Evolutionary conservation across 2,888 invertebrate genomes (phyloP).

Genomic region (Perithous albicinctus): DNA sequence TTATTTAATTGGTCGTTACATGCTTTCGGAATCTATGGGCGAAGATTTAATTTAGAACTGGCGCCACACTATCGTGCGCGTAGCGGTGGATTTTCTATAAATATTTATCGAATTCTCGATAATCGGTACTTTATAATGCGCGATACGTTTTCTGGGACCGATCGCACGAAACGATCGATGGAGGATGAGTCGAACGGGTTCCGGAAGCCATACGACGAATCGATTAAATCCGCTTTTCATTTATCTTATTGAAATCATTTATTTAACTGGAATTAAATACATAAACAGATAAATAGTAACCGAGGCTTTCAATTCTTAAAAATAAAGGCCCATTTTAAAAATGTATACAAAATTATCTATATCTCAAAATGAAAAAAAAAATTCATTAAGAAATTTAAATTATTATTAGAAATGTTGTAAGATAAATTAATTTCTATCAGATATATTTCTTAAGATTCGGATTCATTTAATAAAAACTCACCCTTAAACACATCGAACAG

Average conservation of each 20-base stretch:
- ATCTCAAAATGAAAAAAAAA: too few species aligned
- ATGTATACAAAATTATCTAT: too few species aligned
- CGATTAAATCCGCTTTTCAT: background rate
- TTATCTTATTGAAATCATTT: background rate
- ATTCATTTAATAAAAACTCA: too few species aligned
- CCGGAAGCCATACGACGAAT: background rate
- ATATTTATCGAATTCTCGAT: constrained; percentile 38
- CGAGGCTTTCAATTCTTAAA: background rate
- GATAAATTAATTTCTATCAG: too few species aligned
- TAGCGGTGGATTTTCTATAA: constrained; percentile 2
- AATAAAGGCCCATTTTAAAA: too few species aligned
- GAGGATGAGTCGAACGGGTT: background rate
- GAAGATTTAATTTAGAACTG: constrained; percentile 28
- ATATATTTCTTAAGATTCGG: too few species aligned
- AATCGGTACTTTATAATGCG: constrained; percentile 19
- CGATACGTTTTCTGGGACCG: background rate
- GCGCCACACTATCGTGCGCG: constrained; percentile 6
- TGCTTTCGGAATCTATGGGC: constrained; percentile 4
- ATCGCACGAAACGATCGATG: background rate
- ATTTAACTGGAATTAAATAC: background rate
- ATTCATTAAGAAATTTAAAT: too few species aligned
- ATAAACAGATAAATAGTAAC: background rate
- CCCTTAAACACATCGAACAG: too few species aligned
- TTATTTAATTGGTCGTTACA: constrained; percentile 50
- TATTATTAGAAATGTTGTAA: too few species aligned